These are phyloP conservation scores for Dicerorhinus sumatrensis DNA, from an alignment of 2,113 vertebrate genomes.

Conservation along the genomic window DNA sequence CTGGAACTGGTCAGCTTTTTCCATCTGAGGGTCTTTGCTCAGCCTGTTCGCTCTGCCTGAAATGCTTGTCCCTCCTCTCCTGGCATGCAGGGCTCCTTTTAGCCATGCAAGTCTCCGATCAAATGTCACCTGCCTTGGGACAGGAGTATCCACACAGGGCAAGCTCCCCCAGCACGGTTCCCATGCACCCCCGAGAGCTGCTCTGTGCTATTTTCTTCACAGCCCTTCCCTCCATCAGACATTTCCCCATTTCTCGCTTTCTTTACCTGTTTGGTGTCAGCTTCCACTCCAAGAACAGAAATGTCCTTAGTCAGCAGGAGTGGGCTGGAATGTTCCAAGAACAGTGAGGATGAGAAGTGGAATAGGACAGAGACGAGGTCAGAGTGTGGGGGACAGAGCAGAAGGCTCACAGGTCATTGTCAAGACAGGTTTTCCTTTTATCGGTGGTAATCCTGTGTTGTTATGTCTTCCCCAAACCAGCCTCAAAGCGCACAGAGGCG, in stretches of 20 bases:
- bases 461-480: background rate
- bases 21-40: background rate
- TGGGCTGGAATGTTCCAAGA: background rate
- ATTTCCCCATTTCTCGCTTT: background rate
- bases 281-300: background rate
- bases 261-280: background rate
- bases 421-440: background rate
- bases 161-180: background rate
- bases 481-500: background rate
- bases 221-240: background rate
- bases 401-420: background rate
- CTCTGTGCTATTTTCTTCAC: fast-evolving
- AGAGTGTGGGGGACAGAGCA: background rate
- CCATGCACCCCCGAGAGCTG: background rate
- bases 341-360: background rate
- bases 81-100: background rate
- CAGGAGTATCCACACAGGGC: background rate
- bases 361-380: background rate
- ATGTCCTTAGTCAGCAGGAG: background rate
- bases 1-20: background rate
- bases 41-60: background rate
- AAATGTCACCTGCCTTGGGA: background rate
- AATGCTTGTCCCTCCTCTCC: background rate
- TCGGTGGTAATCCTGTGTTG: background rate
- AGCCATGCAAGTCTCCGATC: background rate